Evolutionary conservation across 2,888 invertebrate species (phyloP).

Genomic region (Thymelicus acteon): DNA sequence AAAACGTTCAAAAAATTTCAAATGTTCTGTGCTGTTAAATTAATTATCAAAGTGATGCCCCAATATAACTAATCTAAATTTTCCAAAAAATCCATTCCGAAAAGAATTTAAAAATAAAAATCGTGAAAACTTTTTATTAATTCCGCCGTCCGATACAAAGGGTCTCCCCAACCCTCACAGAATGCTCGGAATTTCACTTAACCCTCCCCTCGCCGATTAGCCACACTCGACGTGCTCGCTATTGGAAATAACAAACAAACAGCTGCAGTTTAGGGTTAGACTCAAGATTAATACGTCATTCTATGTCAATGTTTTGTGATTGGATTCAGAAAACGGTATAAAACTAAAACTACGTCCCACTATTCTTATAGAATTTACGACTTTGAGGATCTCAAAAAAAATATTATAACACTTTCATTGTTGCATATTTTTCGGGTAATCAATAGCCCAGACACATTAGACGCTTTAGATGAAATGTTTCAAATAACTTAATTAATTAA

Average conservation of each 20-base stretch:
- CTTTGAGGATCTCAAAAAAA: no score
- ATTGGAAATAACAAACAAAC: constrained; percentile 37
- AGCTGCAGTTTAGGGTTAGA: constrained; percentile 36
- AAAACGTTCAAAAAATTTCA: no score
- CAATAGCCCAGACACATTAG: no score
- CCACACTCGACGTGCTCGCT: constrained; percentile 37
- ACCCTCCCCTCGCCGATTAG: constrained; percentile 39
- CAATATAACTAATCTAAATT: not conserved
- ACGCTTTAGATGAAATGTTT: no score
- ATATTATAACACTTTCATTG: no score
- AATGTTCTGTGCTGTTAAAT: no score
- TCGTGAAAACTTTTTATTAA: constrained; percentile 19
- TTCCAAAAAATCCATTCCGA: not conserved
- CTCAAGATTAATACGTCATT: constrained; percentile 26
- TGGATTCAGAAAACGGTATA: constrained; percentile 1
- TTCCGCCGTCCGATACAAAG: constrained; percentile 25
- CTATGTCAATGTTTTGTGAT: constrained; percentile 1
- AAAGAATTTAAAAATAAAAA: not conserved
- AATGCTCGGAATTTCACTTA: constrained; percentile 37
- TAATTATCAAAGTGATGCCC: no score
- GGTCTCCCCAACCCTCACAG: constrained; percentile 43
- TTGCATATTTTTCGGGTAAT: no score
- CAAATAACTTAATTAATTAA: no score
- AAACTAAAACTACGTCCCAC: not conserved
- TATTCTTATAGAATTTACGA: no score